Percentiles rank a stretch among this genome's conserved stretches.
Evolutionary conservation across 1,140 invertebrate genomes (phyloP).

Genomic region (Probaryconus sp.): DNA sequence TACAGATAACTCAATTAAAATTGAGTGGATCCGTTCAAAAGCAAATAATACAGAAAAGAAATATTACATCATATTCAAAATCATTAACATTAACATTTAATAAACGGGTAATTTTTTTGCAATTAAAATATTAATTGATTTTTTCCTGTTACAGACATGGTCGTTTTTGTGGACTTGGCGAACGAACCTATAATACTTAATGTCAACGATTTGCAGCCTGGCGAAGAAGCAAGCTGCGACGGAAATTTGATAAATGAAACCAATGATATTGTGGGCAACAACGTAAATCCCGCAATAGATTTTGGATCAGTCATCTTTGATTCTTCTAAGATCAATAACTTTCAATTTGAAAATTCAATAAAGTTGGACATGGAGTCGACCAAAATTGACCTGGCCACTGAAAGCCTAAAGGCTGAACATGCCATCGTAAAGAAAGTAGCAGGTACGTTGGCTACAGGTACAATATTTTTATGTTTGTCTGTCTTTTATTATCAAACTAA

Average conservation of each 20-base stretch:
- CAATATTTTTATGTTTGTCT: no score
- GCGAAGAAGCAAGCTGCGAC: conserved; percentile 30
- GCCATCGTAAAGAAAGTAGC: conserved; percentile 68
- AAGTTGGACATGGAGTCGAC: conserved; percentile 29
- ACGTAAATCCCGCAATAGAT: conserved; percentile 21
- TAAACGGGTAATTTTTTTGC: no score
- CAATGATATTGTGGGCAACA: conserved; percentile 18
- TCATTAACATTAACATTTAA: no score
- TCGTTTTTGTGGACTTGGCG: conserved; percentile 69
- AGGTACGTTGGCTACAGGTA: conserved; percentile 67
- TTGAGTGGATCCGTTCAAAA: no score
- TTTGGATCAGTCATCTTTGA: conserved; percentile 22
- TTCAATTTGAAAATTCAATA: conserved; percentile 46
- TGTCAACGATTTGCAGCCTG: conserved; percentile 48
- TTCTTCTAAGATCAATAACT: conserved; percentile 49
- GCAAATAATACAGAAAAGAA: no score
- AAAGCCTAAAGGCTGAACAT: conserved; percentile 59
- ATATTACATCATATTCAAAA: no score
- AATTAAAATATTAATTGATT: conserved; percentile 18
- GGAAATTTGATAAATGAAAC: conserved; percentile 24
- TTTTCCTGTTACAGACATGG: conserved; percentile 68
- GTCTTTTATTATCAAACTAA: no score
- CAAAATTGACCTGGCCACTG: conserved; percentile 51
- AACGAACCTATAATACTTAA: conserved; percentile 67
- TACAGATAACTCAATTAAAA: no score